Base-by-base conservation (phyloP, 35 echinoderm and acorn worm genomes). In the Ophiothrix spiculata region DNA sequence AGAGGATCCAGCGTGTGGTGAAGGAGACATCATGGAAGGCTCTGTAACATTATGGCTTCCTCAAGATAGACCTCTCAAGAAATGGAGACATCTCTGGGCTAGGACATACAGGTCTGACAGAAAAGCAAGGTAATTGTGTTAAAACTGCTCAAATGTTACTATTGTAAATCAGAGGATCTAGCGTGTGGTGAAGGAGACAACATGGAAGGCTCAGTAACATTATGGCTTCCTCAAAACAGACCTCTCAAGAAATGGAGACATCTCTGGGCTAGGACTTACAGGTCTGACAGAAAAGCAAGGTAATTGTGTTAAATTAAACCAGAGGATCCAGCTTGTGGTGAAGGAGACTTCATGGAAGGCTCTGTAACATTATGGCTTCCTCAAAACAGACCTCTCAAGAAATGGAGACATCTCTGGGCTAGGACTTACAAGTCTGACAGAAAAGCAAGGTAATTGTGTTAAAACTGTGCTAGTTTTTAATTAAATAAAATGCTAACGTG, bases 1-100 rank as follows among this genome's bases (percentile, higher is more conserved):
- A 64, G 38, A 46, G 11, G 91, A 99, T 13, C 84, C 96, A 40
- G 90, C 90, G 0, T 99, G 96, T 92, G 92, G 77, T 31, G 91
- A 99, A 15, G 96, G 89, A 21, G 64, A 74, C 35, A 85, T 89
- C 6, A 99, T 99, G 92, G 96, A 99, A 74, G 96, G 96, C 40
- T 99, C 96, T 36, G 56, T 99, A 56, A 99, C 96, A 60, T 73
- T 99, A 32, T 99, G 96, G 96, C 39, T 99, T 32, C 96, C 96
- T 16, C 79, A 32, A 46, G 78, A 93, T 34, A 76, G 75, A 29
- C 75, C 74, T 10, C 86, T 99, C 0, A 80, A 80, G 40, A 81
- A 84, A 39, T 99, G 92, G 91, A 84, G 80, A 12, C 96, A 99
- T 78, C 96, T 87, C 0, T 99, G 96, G 96, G 64, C 88, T 33